Evolutionary conservation across 2,113 vertebrate species (phyloP).

Genomic region (Heptranchias perlo): DNA sequence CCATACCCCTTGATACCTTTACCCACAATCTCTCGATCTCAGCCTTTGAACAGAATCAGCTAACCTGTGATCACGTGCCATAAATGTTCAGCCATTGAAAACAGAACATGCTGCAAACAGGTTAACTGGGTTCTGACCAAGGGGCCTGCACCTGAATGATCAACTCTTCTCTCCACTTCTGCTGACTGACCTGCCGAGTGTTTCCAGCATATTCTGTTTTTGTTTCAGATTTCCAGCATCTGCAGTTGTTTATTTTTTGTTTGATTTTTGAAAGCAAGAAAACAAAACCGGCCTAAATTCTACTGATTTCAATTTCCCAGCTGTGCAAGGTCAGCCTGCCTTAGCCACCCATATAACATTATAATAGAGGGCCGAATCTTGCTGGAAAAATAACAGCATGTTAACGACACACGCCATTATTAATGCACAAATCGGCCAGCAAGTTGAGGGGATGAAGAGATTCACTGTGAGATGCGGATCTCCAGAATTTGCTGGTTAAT

Average conservation of each 20-base stretch:
- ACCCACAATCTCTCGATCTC: neutral
- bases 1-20: neutral
- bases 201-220: neutral
- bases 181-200: neutral
- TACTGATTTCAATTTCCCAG: neutral
- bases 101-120: neutral
- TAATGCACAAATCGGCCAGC: neutral
- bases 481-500: too few relatives aligned
- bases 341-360: neutral
- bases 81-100: neutral
- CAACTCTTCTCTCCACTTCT: neutral
- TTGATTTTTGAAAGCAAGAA: neutral
- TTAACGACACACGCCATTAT: neutral
- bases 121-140: neutral
- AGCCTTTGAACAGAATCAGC: neutral
- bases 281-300: neutral
- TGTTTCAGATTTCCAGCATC: neutral
- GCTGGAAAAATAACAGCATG: neutral
- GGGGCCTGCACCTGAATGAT: neutral
- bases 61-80: neutral
- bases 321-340: neutral
- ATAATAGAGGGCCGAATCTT: neutral
- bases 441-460: neutral
- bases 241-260: neutral
- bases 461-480: neutral